These are phyloP conservation scores for Sapajus apella DNA, from an alignment of 2,113 vertebrate species.

Conservation along the genomic window DNA sequence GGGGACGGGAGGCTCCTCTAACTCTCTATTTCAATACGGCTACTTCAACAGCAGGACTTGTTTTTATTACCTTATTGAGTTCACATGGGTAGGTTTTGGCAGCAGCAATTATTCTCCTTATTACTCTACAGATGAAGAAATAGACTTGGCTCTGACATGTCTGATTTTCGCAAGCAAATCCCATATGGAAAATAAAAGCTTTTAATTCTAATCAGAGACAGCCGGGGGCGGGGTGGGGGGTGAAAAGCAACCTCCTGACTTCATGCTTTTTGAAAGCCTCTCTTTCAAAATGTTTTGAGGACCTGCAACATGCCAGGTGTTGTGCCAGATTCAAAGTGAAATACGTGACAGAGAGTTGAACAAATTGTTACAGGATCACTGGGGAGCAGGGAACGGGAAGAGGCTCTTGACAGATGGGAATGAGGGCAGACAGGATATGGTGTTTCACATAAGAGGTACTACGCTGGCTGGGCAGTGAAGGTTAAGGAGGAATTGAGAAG, in stretches of 20 bases:
- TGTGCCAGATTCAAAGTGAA: neutral
- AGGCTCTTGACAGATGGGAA: neutral
- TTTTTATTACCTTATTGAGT: constrained; percentile 56
- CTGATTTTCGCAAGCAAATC: constrained; percentile 61
- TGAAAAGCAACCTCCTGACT: neutral
- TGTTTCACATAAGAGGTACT: neutral
- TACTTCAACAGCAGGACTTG: constrained; percentile 43
- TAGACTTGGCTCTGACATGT: constrained; percentile 59
- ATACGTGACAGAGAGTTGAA: neutral
- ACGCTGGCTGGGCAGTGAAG: neutral
- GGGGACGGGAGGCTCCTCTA: neutral
- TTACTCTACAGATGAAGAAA: constrained; percentile 68
- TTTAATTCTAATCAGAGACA: constrained; percentile 61
- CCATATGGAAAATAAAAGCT: constrained; percentile 61
- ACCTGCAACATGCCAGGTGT: neutral
- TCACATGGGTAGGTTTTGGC: constrained; percentile 55
- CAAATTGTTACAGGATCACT: neutral
- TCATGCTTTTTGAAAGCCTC: constrained; percentile 33
- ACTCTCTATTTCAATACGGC: neutral
- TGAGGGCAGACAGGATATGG: neutral
- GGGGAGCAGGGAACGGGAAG: too few relatives aligned
- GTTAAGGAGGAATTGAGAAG: neutral
- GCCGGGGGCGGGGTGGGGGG: neutral
- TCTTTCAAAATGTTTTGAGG: constrained; percentile 40
- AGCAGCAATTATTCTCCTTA: constrained; percentile 49